Evolutionary conservation across 1,140 invertebrate genomes (phyloP).

Genomic region (Listronotus oregonensis): DNA sequence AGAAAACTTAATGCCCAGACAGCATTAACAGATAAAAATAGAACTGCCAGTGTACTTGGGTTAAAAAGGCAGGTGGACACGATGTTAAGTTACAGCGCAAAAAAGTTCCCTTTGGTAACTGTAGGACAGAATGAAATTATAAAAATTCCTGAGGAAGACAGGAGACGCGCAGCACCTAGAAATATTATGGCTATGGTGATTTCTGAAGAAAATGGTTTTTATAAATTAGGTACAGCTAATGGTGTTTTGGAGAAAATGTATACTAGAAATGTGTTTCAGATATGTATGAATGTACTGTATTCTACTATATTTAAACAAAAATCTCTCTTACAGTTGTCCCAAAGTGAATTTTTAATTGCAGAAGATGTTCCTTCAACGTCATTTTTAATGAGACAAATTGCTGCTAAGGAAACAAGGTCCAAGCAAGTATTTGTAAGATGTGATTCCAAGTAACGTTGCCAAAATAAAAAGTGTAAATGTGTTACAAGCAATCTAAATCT

Average conservation of each 20-base stretch:
- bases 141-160: conserved; percentile 38
- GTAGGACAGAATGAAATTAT: conserved; percentile 36
- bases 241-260: no score
- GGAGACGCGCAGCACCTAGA: conserved; percentile 18
- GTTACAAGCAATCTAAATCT: conserved; percentile 6
- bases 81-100: conserved; percentile 16
- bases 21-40: not conserved
- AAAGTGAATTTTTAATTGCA: conserved; percentile 11
- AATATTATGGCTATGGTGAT: conserved; percentile 34
- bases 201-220: conserved; percentile 17
- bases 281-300: no score
- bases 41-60: conserved; percentile 3
- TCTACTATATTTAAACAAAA: conserved; percentile 6
- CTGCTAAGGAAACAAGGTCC: conserved; percentile 13
- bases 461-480: conserved; percentile 20
- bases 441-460: conserved; percentile 14
- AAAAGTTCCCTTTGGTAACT: conserved; percentile 28
- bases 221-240: conserved; percentile 20
- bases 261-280: not conserved
- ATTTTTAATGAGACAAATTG: conserved; percentile 6
- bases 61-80: conserved; percentile 15
- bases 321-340: conserved; percentile 16
- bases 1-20: not conserved
- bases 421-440: conserved; percentile 28
- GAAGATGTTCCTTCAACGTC: conserved; percentile 10